These are phyloP conservation scores for Temnothorax rugatulus DNA, from an alignment of 2,888 invertebrate genomes.

Conservation along the genomic window DNA sequence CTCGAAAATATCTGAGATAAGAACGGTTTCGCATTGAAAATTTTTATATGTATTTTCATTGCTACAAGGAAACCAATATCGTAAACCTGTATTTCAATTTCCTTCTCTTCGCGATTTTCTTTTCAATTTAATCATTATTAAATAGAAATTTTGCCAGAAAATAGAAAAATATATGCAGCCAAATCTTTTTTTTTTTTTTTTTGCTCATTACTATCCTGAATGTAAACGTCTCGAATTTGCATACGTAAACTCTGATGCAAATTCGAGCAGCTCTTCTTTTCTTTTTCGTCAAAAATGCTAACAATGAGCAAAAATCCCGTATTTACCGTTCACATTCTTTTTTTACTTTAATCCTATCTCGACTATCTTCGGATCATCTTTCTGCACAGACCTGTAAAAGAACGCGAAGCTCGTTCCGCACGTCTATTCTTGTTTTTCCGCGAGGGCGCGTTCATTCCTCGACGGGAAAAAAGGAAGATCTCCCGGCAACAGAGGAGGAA, in stretches of 20 bases:
- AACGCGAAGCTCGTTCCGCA: not conserved
- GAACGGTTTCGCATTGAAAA: constrained; percentile 41
- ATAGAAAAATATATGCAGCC: not conserved
- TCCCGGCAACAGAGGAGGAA: constrained; percentile 10
- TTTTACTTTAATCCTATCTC: constrained; percentile 36
- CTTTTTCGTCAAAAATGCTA: constrained; percentile 25
- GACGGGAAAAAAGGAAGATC: constrained; percentile 3
- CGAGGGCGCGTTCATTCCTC: not conserved
- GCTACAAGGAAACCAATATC: constrained; percentile 9
- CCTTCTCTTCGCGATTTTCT: not conserved
- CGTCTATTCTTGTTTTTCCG: constrained; percentile 20
- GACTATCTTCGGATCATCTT: constrained; percentile 52
- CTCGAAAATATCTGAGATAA: constrained; percentile 43
- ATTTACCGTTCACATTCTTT: constrained; percentile 25
- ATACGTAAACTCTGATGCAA: constrained; percentile 31
- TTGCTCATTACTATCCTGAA: constrained; percentile 11
- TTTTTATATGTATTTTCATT: constrained; percentile 36
- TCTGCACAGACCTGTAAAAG: not conserved
- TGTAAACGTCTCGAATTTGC: constrained; percentile 44
- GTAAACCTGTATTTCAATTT: constrained; percentile 31
- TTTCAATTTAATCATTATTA: constrained; percentile 32
- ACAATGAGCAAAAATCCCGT: constrained; percentile 16
- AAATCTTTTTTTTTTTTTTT: constrained; percentile 34
- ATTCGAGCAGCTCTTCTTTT: not conserved
- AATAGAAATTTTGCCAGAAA: constrained; percentile 25